phyloP scores from a whole-genome alignment of 2,888 invertebrate species.

The Leptinotarsa haldemani region DNA sequence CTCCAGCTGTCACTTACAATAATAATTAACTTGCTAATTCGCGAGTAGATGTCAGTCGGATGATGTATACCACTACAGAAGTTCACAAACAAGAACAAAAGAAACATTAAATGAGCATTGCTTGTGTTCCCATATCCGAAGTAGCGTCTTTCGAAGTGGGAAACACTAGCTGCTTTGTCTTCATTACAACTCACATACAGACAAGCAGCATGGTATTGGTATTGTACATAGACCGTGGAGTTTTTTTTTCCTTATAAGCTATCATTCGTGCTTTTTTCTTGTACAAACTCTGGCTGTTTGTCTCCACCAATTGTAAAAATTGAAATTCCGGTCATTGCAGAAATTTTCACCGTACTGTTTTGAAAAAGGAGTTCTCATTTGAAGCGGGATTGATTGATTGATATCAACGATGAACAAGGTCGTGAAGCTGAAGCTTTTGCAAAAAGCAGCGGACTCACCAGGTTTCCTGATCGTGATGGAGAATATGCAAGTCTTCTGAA shows the following conservation, averaged over 20 bases:
- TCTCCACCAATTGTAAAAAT: neutral
- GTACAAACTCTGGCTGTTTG: neutral
- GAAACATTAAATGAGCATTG: slow-evolving; percentile 43
- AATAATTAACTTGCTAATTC: slow-evolving; percentile 65
- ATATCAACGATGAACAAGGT: too few relatives aligned
- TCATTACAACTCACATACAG: slow-evolving; percentile 32
- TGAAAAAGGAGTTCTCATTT: too few relatives aligned
- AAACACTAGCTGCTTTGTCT: slow-evolving; percentile 36
- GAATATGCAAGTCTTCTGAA: too few relatives aligned
- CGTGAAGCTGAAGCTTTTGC: too few relatives aligned
- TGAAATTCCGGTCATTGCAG: neutral
- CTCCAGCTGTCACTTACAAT: slow-evolving; percentile 63
- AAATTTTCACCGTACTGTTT: too few relatives aligned
- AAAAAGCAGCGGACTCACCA: too few relatives aligned
- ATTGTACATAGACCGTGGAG: neutral
- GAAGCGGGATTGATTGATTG: too few relatives aligned
- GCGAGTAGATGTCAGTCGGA: slow-evolving; percentile 53
- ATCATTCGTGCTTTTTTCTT: neutral
- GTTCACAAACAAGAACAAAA: slow-evolving; percentile 38
- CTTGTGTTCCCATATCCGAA: slow-evolving; percentile 29
- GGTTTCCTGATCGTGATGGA: too few relatives aligned
- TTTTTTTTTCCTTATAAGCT: neutral
- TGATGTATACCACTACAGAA: slow-evolving; percentile 55
- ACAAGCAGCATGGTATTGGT: slow-evolving; percentile 17
- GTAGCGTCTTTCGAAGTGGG: neutral